Conservation (phyloP, 2,888 invertebrate species). For the Lampropteryx suffumata region DNA sequence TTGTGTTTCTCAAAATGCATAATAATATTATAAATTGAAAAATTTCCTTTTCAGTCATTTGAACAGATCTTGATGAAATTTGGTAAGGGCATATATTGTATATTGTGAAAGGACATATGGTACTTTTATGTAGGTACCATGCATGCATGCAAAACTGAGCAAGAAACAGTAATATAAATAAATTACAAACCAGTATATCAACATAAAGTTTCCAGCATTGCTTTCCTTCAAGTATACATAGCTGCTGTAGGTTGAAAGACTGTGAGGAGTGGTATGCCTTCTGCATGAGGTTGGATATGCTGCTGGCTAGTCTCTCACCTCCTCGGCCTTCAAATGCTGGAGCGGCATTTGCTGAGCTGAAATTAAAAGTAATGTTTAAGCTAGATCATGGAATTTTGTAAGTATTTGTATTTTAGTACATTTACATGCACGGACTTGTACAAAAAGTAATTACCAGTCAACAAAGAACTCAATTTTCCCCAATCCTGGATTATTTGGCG, state of each 20-base stretch:
- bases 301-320: slow-evolving; percentile 94
- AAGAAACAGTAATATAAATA: too few relatives aligned
- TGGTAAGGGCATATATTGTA: too few relatives aligned
- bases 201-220: slow-evolving; percentile 98
- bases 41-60: too few relatives aligned
- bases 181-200: slow-evolving; percentile 90
- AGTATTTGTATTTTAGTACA: too few relatives aligned
- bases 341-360: slow-evolving; percentile 97
- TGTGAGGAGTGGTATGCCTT: slow-evolving; percentile 90
- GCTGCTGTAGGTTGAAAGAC: slow-evolving; percentile 89
- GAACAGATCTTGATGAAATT: too few relatives aligned
- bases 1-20: too few relatives aligned
- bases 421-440: too few relatives aligned
- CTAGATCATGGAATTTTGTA: too few relatives aligned
- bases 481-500: slow-evolving; percentile 86
- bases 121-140: too few relatives aligned
- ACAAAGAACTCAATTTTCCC: slow-evolving; percentile 98
- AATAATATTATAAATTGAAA: too few relatives aligned
- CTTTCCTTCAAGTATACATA: slow-evolving; percentile 92
- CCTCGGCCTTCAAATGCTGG: slow-evolving; percentile 98
- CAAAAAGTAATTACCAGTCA: slow-evolving; percentile 97
- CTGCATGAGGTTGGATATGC: slow-evolving; percentile 90
- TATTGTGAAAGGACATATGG: too few relatives aligned
- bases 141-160: too few relatives aligned
- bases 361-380: slow-evolving; percentile 29